Conservation (phyloP, 2,113 vertebrate genomes). For the Heptranchias perlo region DNA sequence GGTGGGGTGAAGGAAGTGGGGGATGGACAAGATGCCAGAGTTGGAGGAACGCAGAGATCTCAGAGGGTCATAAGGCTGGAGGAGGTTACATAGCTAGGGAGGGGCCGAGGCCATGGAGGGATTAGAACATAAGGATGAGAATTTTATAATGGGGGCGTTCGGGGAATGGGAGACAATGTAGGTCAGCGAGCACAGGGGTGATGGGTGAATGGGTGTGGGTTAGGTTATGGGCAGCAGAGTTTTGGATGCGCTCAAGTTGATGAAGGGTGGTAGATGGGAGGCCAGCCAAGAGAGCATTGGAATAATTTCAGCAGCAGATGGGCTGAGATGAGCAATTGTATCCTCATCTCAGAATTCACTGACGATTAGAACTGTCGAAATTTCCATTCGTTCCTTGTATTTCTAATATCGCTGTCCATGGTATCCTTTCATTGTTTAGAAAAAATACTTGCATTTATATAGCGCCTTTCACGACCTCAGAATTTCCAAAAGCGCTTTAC, state of each 20-base stretch:
- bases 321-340: not conserved
- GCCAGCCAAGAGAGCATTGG: not conserved
- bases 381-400: too few relatives aligned
- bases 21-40: not conserved
- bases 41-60: not conserved
- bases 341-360: too few relatives aligned
- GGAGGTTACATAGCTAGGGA: not conserved
- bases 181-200: not conserved
- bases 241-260: not conserved
- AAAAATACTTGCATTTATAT: too few relatives aligned
- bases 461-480: too few relatives aligned
- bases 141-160: not conserved
- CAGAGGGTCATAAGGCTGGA: not conserved
- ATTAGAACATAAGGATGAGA: not conserved
- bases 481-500: too few relatives aligned
- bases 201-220: not conserved
- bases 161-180: not conserved
- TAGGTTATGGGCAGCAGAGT: not conserved
- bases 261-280: not conserved
- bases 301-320: not conserved
- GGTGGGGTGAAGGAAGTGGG: too few relatives aligned
- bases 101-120: not conserved
- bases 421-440: too few relatives aligned
- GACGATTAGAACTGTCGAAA: too few relatives aligned
- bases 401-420: too few relatives aligned